A percentile compares a stretch with the other conserved stretches of the same genome.
phyloP scores from a whole-genome alignment of 2,888 invertebrate genomes.

The Tineola bisselliella region DNA sequence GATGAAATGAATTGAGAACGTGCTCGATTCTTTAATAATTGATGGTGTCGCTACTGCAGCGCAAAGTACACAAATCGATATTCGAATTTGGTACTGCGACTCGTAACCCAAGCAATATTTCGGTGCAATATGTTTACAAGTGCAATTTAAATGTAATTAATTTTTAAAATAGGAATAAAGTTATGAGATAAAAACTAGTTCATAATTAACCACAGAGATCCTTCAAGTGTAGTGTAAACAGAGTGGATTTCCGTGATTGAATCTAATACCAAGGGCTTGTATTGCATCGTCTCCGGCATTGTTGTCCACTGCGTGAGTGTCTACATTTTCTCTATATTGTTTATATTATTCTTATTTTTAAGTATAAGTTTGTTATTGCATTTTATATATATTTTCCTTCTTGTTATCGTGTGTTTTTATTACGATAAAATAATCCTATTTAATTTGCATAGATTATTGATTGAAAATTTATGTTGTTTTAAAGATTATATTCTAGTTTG shows the following conservation, averaged over 20 bases:
- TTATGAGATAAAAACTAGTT: conserved; percentile 7
- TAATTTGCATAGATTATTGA: background rate
- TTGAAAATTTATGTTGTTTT: background rate
- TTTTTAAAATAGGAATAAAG: conserved; percentile 13
- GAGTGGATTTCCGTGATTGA: conserved; percentile 52
- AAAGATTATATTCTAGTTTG: background rate
- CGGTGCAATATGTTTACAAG: conserved; percentile 44
- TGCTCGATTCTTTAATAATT: background rate
- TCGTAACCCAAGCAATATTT: conserved; percentile 35
- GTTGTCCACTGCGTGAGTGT: conserved; percentile 33
- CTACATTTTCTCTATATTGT: background rate
- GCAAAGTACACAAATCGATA: conserved; percentile 42
- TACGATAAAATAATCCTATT: background rate
- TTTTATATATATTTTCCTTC: background rate
- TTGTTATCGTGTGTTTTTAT: background rate
- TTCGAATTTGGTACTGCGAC: conserved; percentile 41
- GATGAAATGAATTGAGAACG: background rate
- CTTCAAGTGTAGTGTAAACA: conserved; percentile 45
- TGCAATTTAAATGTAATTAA: conserved; percentile 33
- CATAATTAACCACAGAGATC: conserved; percentile 27
- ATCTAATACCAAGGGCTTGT: conserved; percentile 34
- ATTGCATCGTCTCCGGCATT: conserved; percentile 31
- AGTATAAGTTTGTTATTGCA: background rate
- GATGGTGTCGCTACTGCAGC: conserved; percentile 23
- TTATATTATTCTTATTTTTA: background rate